These are phyloP conservation scores for Presbytis comata DNA, from an alignment of 2,797 vertebrate species.

Conservation along the genomic window DNA sequence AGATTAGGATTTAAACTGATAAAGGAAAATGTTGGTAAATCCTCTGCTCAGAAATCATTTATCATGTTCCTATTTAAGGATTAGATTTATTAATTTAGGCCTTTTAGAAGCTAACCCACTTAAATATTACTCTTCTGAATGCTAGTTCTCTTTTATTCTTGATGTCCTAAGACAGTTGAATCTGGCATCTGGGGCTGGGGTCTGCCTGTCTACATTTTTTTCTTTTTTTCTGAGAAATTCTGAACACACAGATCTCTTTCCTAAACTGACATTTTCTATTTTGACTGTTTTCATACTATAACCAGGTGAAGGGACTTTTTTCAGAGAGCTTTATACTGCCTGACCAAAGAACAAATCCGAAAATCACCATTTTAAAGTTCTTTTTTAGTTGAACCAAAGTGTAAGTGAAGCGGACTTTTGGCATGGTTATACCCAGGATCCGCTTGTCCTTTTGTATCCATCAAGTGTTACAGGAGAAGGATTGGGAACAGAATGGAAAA, in stretches of 20 bases:
- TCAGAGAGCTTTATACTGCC: slow-evolving; percentile 56
- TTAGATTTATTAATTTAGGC: not conserved
- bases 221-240: not conserved
- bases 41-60: slow-evolving; percentile 32
- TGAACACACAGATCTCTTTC: not conserved
- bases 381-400: slow-evolving; percentile 65
- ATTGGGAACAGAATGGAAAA: not conserved
- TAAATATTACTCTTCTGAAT: not conserved
- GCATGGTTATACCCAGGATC: not conserved
- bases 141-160: not conserved
- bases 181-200: not conserved
- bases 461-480: not conserved
- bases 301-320: slow-evolving; percentile 7
- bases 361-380: slow-evolving; percentile 11
- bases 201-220: not conserved
- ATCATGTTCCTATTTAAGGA: not conserved
- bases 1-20: slow-evolving; percentile 3
- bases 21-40: not conserved
- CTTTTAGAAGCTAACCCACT: not conserved
- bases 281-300: not conserved
- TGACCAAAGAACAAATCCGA: slow-evolving; percentile 72
- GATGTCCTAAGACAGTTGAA: not conserved
- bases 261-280: not conserved
- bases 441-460: slow-evolving; percentile 10
- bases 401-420: slow-evolving; percentile 26